Conservation (phyloP, 2,797 vertebrate genomes). For the Poecile montanus region DNA sequence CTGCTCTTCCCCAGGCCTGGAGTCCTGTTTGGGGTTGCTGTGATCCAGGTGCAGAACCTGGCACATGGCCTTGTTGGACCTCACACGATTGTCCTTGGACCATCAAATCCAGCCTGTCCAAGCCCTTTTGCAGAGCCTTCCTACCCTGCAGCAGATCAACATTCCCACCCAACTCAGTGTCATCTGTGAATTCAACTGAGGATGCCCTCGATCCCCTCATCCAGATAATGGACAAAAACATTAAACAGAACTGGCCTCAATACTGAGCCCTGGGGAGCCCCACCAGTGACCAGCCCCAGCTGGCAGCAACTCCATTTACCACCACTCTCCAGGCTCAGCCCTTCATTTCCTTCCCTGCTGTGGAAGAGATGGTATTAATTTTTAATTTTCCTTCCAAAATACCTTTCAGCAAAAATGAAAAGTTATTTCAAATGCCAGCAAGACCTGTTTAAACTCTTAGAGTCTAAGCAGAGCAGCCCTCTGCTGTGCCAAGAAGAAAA, state of each 20-base stretch:
- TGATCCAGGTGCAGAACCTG: neutral
- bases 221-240: neutral
- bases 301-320: neutral
- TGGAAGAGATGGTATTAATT: neutral
- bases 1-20: neutral
- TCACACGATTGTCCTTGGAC: neutral
- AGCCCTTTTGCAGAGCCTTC: neutral
- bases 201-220: neutral
- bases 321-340: neutral
- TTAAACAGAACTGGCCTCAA: neutral
- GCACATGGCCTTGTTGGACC: neutral
- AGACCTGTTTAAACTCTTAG: conserved; percentile 14
- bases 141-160: neutral
- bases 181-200: neutral
- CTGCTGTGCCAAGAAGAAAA: conserved; percentile 28
- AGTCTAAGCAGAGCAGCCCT: neutral
- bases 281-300: neutral
- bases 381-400: conserved; percentile 26
- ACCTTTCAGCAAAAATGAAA: conserved; percentile 34
- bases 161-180: neutral
- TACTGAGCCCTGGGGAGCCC: neutral
- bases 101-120: neutral
- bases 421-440: conserved; percentile 28
- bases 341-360: neutral
- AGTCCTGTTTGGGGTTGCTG: neutral